Conservation (phyloP, 2,888 invertebrate genomes). For the Drosophila greeni region DNA sequence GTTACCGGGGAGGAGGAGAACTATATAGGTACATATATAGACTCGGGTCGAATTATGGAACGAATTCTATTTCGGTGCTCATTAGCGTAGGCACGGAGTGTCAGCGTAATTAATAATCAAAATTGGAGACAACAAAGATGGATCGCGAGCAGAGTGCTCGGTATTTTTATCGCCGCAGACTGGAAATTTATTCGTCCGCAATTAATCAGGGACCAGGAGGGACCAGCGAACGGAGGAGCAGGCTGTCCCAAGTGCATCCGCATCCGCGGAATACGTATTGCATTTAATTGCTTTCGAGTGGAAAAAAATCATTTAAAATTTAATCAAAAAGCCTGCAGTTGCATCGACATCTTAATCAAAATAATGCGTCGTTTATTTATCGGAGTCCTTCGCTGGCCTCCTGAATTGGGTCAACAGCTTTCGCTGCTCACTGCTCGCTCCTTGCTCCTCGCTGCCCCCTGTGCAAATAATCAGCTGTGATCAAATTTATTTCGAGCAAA, state of each 20-base stretch:
- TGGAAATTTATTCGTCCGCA: constrained; percentile 63
- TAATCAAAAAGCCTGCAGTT: constrained; percentile 1
- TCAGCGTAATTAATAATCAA: constrained; percentile 66
- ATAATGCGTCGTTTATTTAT: constrained; percentile 23
- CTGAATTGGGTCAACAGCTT: constrained; percentile 52
- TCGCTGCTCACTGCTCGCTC: background rate
- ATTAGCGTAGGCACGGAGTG: constrained; percentile 64
- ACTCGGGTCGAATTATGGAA: constrained; percentile 59
- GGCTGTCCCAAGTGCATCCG: background rate
- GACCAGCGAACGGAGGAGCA: background rate
- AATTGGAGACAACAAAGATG: constrained; percentile 35
- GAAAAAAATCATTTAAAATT: constrained; percentile 9
- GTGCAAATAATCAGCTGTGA: constrained; percentile 59
- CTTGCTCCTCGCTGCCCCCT: background rate
- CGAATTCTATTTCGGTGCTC: constrained; percentile 64
- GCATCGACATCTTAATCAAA: constrained; percentile 20
- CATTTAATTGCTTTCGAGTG: constrained; percentile 4
- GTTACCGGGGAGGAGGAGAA: constrained; percentile 5
- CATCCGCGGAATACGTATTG: background rate
- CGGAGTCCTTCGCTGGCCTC: background rate
- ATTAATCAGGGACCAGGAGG: constrained; percentile 56
- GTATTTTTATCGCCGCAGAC: constrained; percentile 60
- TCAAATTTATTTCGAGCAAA: constrained; percentile 48
- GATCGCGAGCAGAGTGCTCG: constrained; percentile 45
- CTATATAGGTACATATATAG: constrained; percentile 33